Evolutionary conservation across 2,797 vertebrate genomes (phyloP).

Genomic region (Intellagama lesueurii): DNA sequence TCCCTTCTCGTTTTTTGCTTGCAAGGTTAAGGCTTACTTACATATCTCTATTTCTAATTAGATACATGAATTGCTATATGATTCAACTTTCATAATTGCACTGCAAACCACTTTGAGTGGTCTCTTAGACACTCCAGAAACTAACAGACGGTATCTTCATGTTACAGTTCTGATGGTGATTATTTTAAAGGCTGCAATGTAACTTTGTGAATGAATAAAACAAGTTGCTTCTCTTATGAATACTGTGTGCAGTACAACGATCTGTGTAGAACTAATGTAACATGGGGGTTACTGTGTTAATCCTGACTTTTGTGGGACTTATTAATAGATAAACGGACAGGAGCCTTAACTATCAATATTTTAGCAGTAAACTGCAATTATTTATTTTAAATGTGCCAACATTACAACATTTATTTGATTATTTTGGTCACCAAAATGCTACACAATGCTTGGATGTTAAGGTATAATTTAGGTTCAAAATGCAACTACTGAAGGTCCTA

Average conservation of each 20-base stretch:
- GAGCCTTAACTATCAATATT: slow-evolving; percentile 6
- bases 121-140: background rate
- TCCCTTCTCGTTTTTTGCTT: slow-evolving; percentile 15
- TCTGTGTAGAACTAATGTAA: background rate
- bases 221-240: background rate
- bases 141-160: background rate
- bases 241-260: background rate
- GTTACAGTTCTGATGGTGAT: slow-evolving; percentile 16
- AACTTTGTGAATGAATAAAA: slow-evolving; percentile 49
- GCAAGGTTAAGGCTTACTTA: background rate
- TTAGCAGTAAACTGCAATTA: slow-evolving; percentile 54
- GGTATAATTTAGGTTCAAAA: slow-evolving; percentile 70
- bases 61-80: background rate
- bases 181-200: slow-evolving; percentile 32
- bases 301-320: background rate
- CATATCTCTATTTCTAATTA: background rate
- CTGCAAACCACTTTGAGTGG: background rate
- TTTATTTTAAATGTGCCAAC: slow-evolving; percentile 52
- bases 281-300: too few species aligned
- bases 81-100: background rate
- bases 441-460: slow-evolving; percentile 71
- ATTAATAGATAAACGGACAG: background rate
- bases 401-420: slow-evolving; percentile 63
- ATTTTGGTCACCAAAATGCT: slow-evolving; percentile 64
- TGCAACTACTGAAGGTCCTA: slow-evolving; percentile 63